A percentile compares a stretch with the other conserved stretches of the same genome.
phyloP scores from a whole-genome alignment of 2,113 vertebrate species.

The Cygnus buccinator region DNA sequence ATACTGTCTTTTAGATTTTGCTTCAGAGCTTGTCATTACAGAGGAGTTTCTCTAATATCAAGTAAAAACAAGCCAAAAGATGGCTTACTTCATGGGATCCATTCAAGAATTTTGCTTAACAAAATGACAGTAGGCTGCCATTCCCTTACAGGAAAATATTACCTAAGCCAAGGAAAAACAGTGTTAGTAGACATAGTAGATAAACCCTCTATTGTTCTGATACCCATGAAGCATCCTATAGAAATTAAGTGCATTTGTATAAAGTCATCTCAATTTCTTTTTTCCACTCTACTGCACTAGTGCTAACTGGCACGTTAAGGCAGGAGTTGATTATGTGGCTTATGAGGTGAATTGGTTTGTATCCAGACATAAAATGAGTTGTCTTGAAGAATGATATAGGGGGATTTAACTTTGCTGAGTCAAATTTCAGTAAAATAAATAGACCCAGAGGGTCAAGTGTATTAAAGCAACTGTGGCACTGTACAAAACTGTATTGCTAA shows the following conservation, averaged over 20 bases:
- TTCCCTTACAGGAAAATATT: neutral
- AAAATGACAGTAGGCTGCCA: neutral
- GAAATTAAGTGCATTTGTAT: neutral
- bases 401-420: conserved; percentile 34
- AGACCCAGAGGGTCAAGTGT: neutral
- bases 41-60: neutral
- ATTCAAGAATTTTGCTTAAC: neutral
- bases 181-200: neutral
- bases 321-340: neutral
- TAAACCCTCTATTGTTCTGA: neutral
- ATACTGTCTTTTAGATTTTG: neutral
- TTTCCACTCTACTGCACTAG: neutral
- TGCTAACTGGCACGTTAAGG: neutral
- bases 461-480: neutral
- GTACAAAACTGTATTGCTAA: neutral
- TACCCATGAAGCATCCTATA: neutral
- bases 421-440: conserved; percentile 34
- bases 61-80: neutral
- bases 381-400: neutral
- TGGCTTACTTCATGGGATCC: neutral
- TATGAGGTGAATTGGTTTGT: neutral
- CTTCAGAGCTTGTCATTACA: neutral
- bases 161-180: neutral
- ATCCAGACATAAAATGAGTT: conserved; percentile 21
- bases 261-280: neutral